Base-by-base conservation (phyloP, 1,140 invertebrate species). In the Neelides sp. region DNA sequence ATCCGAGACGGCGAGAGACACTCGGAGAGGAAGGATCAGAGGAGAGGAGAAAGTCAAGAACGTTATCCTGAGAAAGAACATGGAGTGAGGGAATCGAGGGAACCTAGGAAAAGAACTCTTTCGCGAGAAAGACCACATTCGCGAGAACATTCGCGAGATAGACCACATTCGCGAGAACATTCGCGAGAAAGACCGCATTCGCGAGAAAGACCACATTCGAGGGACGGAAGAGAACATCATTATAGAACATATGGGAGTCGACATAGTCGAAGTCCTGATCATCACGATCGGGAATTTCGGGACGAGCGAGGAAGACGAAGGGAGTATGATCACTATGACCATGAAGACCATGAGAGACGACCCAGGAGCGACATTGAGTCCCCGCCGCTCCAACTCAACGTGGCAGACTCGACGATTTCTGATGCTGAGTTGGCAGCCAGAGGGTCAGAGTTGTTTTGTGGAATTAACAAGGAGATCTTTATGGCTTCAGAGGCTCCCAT, bases 321-420 rank as follows among this genome's bases (percentile, higher is more conserved):
- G 19, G 22, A 41, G 13, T 49, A 26, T 49, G 48, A 49, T 40
- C 23, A 49, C 22, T 15, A 46, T n/a, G 30, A 3, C 34, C 20
- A 26, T 51, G 46, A 3, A 20, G 8, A 20, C 22, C 37, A 8
- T 2, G n/a, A 8, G 19, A 3, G n/a, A 43, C 7, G 34, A 22
- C 32, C 45, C 10, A 7, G 24, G 34, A 43, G 35, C 4, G 24
- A 17, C 28, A 50, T 42, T 30, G 43, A 47, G 7, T 55, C 56
- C 1, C 58, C 52, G 19, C 58, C 52, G 23, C 59, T 66, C 13
- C 68, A 69, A 49, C 57, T 64, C 1, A 69, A 68, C 45, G 62
- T 71, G 13, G 69, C 70, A 5, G 70, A 72, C 59, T 71, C 70
- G 5, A 72, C 71, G 2, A 73, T 72, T 20, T 71, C 69, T 55